Base-by-base conservation (phyloP, 2,797 vertebrate genomes). In the Peromyscus attwateri region DNA sequence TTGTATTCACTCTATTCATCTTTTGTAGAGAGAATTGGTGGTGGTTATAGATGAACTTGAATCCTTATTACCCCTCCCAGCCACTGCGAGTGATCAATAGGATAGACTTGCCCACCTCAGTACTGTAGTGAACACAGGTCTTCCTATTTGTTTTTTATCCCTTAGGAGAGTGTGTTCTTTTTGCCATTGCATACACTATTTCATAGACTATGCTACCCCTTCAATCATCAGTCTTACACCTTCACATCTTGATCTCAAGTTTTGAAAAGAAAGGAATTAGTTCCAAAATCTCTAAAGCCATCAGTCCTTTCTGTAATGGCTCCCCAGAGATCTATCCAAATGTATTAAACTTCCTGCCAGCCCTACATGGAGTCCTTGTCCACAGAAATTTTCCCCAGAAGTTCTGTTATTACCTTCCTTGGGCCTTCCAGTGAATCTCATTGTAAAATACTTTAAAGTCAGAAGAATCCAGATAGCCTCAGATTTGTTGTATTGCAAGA, bases 1-100 rank as follows among this genome's bases (percentile, higher is more conserved):
- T 89, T 80, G 40, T 81, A 64, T 82, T 94, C 95, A 89, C 31
- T 75, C 0, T 60, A 7, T 57, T 95, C 49, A 77, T 88, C 95
- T 64, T 62, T 52, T 89, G 23, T 46, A 75, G 75, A 92, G 37
- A 77, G 60, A 93, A 88, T n/a, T 62, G 17, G 25, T 87, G n/a
- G 49, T 37, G 17, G 62, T 83, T 83, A 89, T 52, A 83, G 70
- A 12, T 79, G 29, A 37, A 19, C 13, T 43, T 57, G 23, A 46
- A n/a, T 75, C 25, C 34, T 79, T 12, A 43, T 6, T 66, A 68
- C 19, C 25, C 55, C n/a, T 70, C 16, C 40, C 57, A 57, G 43
- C 11, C 49, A 76, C 64, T 43, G 29, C 62, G 21, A 34, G 27
- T 75, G n/a, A 57, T 17, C 34, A 93, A 92, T 7, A 37, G 19